Base-by-base conservation (phyloP, 2,888 invertebrate genomes). In the Drosophila borealis region DNA sequence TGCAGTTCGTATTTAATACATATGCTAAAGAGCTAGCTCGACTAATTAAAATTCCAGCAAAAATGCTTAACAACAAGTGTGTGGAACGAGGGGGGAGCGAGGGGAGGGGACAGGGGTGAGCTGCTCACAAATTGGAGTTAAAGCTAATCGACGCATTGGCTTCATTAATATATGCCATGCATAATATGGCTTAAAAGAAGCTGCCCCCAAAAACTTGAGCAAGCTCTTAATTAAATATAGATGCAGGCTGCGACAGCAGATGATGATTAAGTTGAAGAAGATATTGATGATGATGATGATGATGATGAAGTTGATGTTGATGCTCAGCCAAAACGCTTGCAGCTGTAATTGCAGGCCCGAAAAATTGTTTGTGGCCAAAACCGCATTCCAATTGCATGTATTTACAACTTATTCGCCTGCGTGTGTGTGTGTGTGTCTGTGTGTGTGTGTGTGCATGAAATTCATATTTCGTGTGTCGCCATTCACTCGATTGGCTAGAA, bases 381-480 rank as follows among this genome's bases (percentile, higher is more conserved):
- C 83, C 78, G 53, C 88, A 84, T 81, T 78, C 84, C 81, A 37
- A 66, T 57, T 69, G 14, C n/a, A n/a, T 39, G 51, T 74, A 62
- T 70, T 25, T 41, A 55, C 50, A 60, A 37, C 29, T 57, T 17
- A 68, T 50, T 51, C 39, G 29, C 8, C 29, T 8, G 41, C 25
- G 13, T 33, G 34, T 48, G 2, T 37, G 13, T 36, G 36, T 50
- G 29, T 9, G 51, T 46, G 41, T 48, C 2, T 21, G 34, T 34
- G n/a, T 36, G 19, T 50, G 44, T 53, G 37, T 46, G 46, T 61
- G 42, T 59, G 42, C 59, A 41, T 62, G 50, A 66, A 72, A 54
- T 66, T 59, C 78, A 81, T 83, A 70, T 79, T 79, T 88, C 80
- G 80, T 81, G 67, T 81, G 82, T 88, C 86, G 88, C 88, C 78